Conservation (phyloP, 1,140 invertebrate species). For the Drosophila athabasca region DNA sequence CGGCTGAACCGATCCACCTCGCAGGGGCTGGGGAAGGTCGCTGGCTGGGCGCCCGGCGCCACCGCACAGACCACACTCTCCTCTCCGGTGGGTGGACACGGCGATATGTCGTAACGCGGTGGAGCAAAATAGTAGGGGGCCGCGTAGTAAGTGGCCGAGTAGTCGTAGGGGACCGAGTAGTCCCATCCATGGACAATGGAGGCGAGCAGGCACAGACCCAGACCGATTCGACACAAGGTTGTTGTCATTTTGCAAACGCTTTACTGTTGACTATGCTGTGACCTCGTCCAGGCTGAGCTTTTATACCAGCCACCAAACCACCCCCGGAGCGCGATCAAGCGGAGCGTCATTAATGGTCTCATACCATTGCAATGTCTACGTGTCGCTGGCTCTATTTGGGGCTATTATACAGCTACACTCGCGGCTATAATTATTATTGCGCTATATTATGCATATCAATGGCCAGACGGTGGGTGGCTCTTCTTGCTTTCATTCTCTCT, state of each 20-base stretch:
- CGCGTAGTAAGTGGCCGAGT: conserved; percentile 10
- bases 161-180: conserved; percentile 16
- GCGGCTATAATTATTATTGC: conserved; percentile 21
- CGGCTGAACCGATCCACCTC: conserved; percentile 40
- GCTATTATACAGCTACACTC: too few relatives aligned
- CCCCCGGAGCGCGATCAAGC: conserved; percentile 1
- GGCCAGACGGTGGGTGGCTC: conserved; percentile 40
- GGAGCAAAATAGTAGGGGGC: conserved; percentile 18
- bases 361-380: conserved; percentile 67
- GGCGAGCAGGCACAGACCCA: conserved; percentile 30
- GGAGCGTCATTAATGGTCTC: conserved; percentile 28
- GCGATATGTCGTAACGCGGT: conserved; percentile 15
- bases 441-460: conserved; percentile 18
- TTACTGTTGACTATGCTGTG: conserved; percentile 51
- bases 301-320: conserved; percentile 42
- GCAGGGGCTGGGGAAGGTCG: conserved; percentile 56
- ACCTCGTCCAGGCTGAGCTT: conserved; percentile 43
- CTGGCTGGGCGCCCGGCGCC: conserved; percentile 2
- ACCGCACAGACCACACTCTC: conserved; percentile 45
- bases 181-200: conserved; percentile 23
- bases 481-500: conserved; percentile 26
- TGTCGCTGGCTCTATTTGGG: conserved; percentile 44
- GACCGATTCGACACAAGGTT: neutral
- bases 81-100: conserved; percentile 11
- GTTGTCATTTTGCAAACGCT: conserved; percentile 47